Percentiles rank a stretch among this genome's conserved stretches.
Conservation (phyloP, 2,888 invertebrate genomes). For the Eupithecia pulchellata region DNA sequence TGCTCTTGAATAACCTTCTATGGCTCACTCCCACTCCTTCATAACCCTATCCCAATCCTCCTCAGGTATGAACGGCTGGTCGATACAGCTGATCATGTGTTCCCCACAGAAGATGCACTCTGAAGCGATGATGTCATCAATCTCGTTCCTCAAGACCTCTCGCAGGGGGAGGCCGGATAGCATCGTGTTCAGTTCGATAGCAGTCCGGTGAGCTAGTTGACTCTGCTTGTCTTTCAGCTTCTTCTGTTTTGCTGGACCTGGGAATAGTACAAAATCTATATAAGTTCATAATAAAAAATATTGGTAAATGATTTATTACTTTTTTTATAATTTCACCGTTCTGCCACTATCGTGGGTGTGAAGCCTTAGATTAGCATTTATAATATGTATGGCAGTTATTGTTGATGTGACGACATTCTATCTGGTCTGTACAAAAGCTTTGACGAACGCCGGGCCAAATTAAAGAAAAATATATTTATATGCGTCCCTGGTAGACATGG, state of each 20-base stretch:
- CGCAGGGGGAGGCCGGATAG: constrained; percentile 82
- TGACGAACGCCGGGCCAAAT: background rate
- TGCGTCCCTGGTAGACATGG: no score
- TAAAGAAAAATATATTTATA: background rate
- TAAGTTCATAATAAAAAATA: background rate
- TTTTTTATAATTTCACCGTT: no score
- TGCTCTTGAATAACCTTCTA: background rate
- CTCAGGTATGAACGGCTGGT: constrained; percentile 94
- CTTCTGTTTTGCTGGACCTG: constrained; percentile 85
- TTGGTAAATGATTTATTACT: no score
- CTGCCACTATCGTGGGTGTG: no score
- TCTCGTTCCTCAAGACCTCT: constrained; percentile 90
- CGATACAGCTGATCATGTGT: constrained; percentile 95
- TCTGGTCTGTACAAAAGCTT: background rate
- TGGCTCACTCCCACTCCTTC: constrained; percentile 91
- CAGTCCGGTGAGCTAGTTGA: constrained; percentile 84
- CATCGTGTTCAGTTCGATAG: constrained; percentile 74
- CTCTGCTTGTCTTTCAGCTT: constrained; percentile 87
- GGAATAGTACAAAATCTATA: background rate
- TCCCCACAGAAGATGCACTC: constrained; percentile 98
- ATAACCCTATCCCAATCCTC: constrained; percentile 92
- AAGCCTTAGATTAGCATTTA: no score
- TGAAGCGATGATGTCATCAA: constrained; percentile 95
- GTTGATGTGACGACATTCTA: no score
- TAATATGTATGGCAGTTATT: no score